These are phyloP conservation scores for Lordiphosa mommai DNA, from an alignment of 1,140 invertebrate species.

Conservation along the genomic window DNA sequence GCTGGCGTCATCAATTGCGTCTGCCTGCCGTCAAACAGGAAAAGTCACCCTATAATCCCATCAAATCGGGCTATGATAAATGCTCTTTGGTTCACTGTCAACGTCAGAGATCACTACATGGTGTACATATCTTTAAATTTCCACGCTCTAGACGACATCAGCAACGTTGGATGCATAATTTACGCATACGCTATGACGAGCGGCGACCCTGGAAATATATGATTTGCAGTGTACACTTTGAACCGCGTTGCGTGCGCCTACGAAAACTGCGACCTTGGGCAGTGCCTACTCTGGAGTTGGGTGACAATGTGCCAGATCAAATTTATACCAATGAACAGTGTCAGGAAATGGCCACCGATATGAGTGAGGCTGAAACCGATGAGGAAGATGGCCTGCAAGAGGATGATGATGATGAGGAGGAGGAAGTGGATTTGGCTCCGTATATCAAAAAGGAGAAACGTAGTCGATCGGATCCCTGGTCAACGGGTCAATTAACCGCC, in stretches of 20 bases:
- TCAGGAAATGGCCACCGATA: conserved; percentile 22
- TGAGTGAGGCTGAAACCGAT: conserved; percentile 24
- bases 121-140: conserved; percentile 63
- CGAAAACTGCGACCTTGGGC: conserved; percentile 57
- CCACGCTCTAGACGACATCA: conserved; percentile 44
- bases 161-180: conserved; percentile 61
- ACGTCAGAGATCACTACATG: conserved; percentile 48
- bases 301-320: conserved; percentile 45
- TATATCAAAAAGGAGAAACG: conserved; percentile 28
- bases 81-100: conserved; percentile 59
- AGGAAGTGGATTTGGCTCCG: conserved; percentile 3
- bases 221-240: conserved; percentile 65
- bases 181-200: conserved; percentile 56
- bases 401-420: conserved; percentile 27
- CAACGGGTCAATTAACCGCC: conserved; percentile 19
- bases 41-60: conserved; percentile 29
- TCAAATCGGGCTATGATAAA: conserved; percentile 62
- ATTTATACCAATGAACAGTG: conserved; percentile 52
- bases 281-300: conserved; percentile 57
- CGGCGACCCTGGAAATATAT: conserved; percentile 59
- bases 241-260: conserved; percentile 45
- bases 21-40: conserved; percentile 36
- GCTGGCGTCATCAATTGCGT: conserved; percentile 20
- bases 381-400: conserved; percentile 28
- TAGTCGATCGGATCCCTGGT: conserved; percentile 16